A percentile compares a stretch with the other conserved stretches of the same genome.
These are phyloP conservation scores for Cryptocephalus moraei DNA, from an alignment of 2,888 invertebrate species.

Conservation along the genomic window DNA sequence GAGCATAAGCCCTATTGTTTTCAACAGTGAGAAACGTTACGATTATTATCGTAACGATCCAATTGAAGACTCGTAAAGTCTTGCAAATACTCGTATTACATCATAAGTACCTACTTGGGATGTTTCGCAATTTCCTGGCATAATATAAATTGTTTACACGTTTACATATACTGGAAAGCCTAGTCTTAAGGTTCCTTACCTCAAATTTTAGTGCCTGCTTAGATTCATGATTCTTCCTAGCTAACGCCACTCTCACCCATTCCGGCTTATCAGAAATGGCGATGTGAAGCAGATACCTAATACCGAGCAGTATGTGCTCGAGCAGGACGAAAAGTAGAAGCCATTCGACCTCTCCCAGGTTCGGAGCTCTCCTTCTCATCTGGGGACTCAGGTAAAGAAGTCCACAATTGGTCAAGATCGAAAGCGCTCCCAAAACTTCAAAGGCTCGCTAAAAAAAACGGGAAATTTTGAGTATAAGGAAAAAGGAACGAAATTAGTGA, in stretches of 20 bases:
- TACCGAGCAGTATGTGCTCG: slow-evolving; percentile 56
- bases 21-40: no score
- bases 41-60: no score
- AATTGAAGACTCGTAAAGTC: no score
- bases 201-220: slow-evolving; percentile 52
- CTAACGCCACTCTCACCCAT: slow-evolving; percentile 53
- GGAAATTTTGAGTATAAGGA: no score
- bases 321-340: slow-evolving; percentile 54
- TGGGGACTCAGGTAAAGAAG: slow-evolving; percentile 59
- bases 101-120: no score
- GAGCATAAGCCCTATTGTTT: no score
- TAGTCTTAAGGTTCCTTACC: slow-evolving; percentile 24
- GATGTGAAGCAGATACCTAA: slow-evolving; percentile 55
- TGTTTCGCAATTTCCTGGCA: no score
- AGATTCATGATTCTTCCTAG: slow-evolving; percentile 50
- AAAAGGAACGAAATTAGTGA: no score
- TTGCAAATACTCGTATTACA: no score
- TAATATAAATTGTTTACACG: no score
- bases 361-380: slow-evolving; percentile 35
- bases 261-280: slow-evolving; percentile 62
- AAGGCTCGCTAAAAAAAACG: slow-evolving; percentile 46
- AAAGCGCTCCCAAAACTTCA: slow-evolving; percentile 55
- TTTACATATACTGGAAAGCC: no score
- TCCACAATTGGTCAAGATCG: slow-evolving; percentile 66
- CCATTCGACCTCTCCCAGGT: slow-evolving; percentile 38